Percentiles rank a stretch among this genome's conserved stretches.
phyloP scores from a whole-genome alignment of 2,113 vertebrate genomes.

The Chroicocephalus ridibundus region DNA sequence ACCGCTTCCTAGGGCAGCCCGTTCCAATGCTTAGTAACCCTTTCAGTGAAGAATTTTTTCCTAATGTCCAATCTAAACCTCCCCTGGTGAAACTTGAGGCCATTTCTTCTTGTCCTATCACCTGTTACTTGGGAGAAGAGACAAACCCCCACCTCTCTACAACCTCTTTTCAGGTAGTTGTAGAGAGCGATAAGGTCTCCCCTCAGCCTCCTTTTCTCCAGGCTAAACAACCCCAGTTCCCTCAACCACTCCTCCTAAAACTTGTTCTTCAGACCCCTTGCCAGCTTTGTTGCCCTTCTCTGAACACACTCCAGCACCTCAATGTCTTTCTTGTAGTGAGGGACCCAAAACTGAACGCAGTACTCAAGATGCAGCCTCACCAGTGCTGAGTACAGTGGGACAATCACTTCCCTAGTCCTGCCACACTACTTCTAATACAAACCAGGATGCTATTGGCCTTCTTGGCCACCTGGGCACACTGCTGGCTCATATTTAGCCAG shows the following conservation, averaged over 20 bases:
- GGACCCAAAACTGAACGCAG: not conserved
- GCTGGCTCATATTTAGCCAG: not conserved
- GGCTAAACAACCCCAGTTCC: not conserved
- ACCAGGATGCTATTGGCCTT: not conserved
- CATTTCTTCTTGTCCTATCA: not conserved
- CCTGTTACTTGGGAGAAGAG: not conserved
- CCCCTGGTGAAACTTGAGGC: not conserved
- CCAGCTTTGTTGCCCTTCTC: not conserved
- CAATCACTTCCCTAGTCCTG: not conserved
- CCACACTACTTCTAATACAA: not conserved
- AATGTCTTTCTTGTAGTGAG: not conserved
- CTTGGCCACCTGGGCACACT: not conserved
- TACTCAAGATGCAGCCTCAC: not conserved
- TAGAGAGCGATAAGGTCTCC: not conserved
- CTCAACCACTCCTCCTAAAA: not conserved
- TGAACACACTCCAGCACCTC: not conserved
- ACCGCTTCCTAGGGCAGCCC: not conserved
- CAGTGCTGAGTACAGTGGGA: not conserved
- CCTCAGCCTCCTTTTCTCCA: not conserved
- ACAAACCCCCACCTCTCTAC: not conserved
- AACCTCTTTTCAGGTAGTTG: not conserved
- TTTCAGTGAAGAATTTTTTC: not conserved
- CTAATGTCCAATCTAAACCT: not conserved
- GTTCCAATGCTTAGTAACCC: not conserved
- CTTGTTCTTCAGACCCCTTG: not conserved